Percentiles rank a stretch among this genome's conserved stretches.
Conservation (phyloP, 1,140 invertebrate species). For the Neodiprion pinetum region DNA sequence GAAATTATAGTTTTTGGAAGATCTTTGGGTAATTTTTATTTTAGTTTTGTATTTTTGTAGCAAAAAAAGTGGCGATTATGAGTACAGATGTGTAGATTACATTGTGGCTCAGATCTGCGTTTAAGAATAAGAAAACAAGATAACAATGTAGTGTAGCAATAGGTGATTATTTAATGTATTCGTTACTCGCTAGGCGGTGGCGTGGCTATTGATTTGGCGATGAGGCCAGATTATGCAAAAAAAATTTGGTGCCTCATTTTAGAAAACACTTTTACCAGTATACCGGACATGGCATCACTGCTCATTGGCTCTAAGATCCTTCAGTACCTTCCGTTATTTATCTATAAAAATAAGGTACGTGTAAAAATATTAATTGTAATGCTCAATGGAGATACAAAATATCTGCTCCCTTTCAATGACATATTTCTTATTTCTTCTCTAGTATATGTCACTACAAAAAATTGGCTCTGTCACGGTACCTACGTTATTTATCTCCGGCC, state of each 20-base stretch:
- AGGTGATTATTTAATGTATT: neutral
- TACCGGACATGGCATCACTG: constrained; percentile 89
- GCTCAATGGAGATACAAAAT: constrained; percentile 9
- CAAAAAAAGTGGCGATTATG: constrained; percentile 5
- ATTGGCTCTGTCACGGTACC: constrained; percentile 72
- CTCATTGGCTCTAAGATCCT: constrained; percentile 74
- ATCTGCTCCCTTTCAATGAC: constrained; percentile 1
- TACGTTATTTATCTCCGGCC: constrained; percentile 81
- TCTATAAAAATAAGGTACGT: constrained; percentile 84
- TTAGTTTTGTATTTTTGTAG: constrained; percentile 14
- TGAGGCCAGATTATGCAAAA: constrained; percentile 72
- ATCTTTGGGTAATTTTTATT: constrained; percentile 74
- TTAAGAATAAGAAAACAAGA: too few relatives aligned
- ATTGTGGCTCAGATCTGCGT: neutral
- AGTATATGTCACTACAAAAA: constrained; percentile 78
- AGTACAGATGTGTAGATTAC: constrained; percentile 3
- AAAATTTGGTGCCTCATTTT: constrained; percentile 87
- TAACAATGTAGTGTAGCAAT: too few relatives aligned
- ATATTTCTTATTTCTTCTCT: constrained; percentile 51
- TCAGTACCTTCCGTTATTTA: constrained; percentile 75
- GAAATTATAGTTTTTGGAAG: constrained; percentile 94
- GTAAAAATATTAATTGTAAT: constrained; percentile 14
- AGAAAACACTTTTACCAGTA: constrained; percentile 95
- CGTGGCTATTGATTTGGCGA: constrained; percentile 85
- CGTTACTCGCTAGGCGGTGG: constrained; percentile 72